Percentiles rank a stretch among this genome's conserved stretches.
Evolutionary conservation across 2,797 vertebrate species (phyloP).

Genomic region (Acropternis orthonyx): DNA sequence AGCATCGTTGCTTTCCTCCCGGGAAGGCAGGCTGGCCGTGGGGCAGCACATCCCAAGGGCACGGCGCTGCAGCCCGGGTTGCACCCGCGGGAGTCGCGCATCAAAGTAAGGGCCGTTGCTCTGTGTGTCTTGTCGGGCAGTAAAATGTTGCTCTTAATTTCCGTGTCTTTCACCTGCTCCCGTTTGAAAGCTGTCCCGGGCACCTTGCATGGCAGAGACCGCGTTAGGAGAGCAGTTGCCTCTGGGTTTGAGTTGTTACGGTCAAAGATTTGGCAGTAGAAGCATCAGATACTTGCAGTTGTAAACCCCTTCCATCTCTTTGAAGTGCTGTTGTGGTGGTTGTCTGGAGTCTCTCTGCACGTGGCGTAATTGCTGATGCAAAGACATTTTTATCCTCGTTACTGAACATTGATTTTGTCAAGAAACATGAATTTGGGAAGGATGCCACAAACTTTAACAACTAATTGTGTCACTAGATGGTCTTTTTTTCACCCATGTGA

Average conservation of each 20-base stretch:
- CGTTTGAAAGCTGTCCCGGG: background rate
- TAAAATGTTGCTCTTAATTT: background rate
- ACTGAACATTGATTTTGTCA: background rate
- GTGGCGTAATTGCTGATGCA: accelerated
- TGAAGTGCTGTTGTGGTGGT: background rate
- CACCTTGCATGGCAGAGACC: background rate
- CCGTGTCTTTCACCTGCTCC: background rate
- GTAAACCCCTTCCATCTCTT: background rate
- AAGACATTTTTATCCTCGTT: background rate
- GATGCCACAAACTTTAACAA: background rate
- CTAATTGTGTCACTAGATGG: background rate
- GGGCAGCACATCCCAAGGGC: accelerated
- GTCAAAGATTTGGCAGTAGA: background rate
- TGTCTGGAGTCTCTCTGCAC: background rate
- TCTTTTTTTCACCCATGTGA: background rate
- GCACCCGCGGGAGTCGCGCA: accelerated
- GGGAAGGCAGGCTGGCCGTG: accelerated
- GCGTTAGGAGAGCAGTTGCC: background rate
- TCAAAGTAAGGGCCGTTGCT: background rate
- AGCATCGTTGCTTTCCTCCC: background rate
- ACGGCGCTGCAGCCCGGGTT: accelerated
- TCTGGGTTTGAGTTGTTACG: accelerated
- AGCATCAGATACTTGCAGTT: background rate
- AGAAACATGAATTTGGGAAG: background rate
- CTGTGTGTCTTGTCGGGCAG: background rate